These are phyloP conservation scores for Cenopis cana DNA, from an alignment of 2,888 invertebrate genomes.

Conservation along the genomic window DNA sequence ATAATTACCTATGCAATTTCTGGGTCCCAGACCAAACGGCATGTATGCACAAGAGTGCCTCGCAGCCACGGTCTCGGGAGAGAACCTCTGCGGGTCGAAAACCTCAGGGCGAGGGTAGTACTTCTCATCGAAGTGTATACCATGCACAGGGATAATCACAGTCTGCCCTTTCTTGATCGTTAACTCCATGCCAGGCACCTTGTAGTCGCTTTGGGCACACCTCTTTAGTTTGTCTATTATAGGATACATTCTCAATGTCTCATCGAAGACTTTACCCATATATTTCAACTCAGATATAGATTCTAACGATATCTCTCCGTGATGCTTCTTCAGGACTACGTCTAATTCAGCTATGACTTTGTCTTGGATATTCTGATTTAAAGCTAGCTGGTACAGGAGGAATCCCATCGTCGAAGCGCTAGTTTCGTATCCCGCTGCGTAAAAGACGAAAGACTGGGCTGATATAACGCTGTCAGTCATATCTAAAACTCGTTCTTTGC, in stretches of 20 bases:
- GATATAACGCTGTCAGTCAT: constrained; percentile 32
- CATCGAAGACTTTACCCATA: constrained; percentile 67
- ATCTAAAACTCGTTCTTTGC: constrained; percentile 11
- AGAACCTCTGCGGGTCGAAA: constrained; percentile 48
- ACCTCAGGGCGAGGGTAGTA: constrained; percentile 42
- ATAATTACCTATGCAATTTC: constrained; percentile 47
- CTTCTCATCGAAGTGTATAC: constrained; percentile 40
- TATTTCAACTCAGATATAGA: constrained; percentile 67
- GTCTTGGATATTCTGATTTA: constrained; percentile 60
- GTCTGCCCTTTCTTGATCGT: constrained; percentile 36
- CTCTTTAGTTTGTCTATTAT: constrained; percentile 49
- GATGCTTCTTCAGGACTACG: constrained; percentile 54
- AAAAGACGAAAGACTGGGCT: constrained; percentile 59
- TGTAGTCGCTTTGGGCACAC: constrained; percentile 26
- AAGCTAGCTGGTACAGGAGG: constrained; percentile 38
- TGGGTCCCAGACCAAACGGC: constrained; percentile 46
- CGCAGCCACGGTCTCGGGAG: constrained; percentile 31
- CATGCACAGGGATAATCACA: constrained; percentile 25
- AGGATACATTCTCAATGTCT: constrained; percentile 75
- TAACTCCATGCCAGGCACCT: constrained; percentile 40
- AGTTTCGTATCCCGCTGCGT: constrained; percentile 56
- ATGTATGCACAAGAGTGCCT: constrained; percentile 43
- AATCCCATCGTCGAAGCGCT: constrained; percentile 38
- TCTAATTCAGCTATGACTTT: constrained; percentile 64
- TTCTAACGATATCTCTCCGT: constrained; percentile 67